Percentiles rank a stretch among this genome's conserved stretches.
These are phyloP conservation scores for Rhinoderma darwinii DNA, from an alignment of 2,113 vertebrate species.

Conservation along the genomic window DNA sequence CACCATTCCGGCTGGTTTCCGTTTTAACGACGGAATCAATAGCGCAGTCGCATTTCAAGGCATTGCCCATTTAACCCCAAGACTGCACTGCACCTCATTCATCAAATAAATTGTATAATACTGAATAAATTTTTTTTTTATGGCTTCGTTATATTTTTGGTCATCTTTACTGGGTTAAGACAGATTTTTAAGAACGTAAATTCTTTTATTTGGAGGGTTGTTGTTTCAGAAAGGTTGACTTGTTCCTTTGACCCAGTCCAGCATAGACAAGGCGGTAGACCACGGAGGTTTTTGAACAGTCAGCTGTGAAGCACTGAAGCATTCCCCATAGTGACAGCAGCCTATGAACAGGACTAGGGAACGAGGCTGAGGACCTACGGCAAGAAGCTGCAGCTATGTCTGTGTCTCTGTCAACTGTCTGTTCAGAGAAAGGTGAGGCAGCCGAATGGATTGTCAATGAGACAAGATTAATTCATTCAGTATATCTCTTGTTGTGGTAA, in stretches of 20 bases:
- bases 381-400: neutral
- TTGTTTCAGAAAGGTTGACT: neutral
- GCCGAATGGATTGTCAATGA: neutral
- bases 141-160: neutral
- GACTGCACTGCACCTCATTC: no score
- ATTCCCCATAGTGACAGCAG: constrained; percentile 1
- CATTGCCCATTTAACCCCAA: no score
- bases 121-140: no score
- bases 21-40: no score
- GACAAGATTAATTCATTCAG: neutral
- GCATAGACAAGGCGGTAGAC: neutral
- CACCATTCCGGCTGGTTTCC: no score
- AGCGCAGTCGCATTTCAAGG: no score
- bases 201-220: neutral
- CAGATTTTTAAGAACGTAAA: neutral
- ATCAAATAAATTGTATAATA: no score
- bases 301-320: constrained; percentile 20
- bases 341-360: neutral
- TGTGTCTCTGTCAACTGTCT: constrained; percentile 6
- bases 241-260: constrained; percentile 21
- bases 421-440: neutral
- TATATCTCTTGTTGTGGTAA: neutral
- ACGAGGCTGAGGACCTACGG: neutral
- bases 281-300: neutral
- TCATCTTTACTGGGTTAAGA: neutral